phyloP scores from a whole-genome alignment of 2,888 invertebrate genomes.

The Ephialtes manifestator region DNA sequence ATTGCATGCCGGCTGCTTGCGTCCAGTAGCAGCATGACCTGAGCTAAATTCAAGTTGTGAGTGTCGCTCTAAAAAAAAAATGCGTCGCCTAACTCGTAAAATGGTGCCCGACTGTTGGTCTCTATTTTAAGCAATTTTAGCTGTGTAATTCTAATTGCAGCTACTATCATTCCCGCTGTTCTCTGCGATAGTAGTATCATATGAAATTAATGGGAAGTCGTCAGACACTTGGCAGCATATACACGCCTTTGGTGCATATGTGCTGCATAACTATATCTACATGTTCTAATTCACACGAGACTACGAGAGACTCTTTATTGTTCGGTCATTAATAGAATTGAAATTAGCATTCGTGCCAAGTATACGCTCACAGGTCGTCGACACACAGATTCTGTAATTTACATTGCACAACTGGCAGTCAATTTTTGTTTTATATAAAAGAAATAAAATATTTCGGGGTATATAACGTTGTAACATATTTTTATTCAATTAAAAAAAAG shows the following conservation, averaged over 20 bases:
- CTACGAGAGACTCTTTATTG: slow-evolving; percentile 46
- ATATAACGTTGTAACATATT: too few relatives aligned
- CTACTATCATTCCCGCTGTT: slow-evolving; percentile 50
- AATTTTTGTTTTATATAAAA: background rate
- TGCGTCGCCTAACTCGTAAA: slow-evolving; percentile 26
- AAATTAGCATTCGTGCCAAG: slow-evolving; percentile 50
- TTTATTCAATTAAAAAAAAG: too few relatives aligned
- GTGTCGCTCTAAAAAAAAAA: slow-evolving; percentile 3
- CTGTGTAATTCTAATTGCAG: slow-evolving; percentile 53
- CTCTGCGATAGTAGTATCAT: slow-evolving; percentile 37
- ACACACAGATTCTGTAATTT: background rate
- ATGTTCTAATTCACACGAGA: slow-evolving; percentile 62
- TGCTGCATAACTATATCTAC: slow-evolving; percentile 2
- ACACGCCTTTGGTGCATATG: slow-evolving; percentile 1
- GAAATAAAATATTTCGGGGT: background rate
- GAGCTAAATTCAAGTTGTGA: slow-evolving; percentile 13
- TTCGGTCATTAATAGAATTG: slow-evolving; percentile 50
- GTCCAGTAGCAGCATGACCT: slow-evolving; percentile 12
- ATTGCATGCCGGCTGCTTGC: slow-evolving; percentile 24
- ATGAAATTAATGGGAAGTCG: slow-evolving; percentile 46
- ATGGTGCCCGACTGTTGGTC: slow-evolving; percentile 47
- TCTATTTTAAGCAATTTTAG: slow-evolving; percentile 55
- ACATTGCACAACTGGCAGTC: background rate
- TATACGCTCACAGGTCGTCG: slow-evolving; percentile 8
- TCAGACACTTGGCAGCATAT: slow-evolving; percentile 30